Evolutionary conservation across 2,888 invertebrate genomes (phyloP).

Genomic region (Tortrix viridana): DNA sequence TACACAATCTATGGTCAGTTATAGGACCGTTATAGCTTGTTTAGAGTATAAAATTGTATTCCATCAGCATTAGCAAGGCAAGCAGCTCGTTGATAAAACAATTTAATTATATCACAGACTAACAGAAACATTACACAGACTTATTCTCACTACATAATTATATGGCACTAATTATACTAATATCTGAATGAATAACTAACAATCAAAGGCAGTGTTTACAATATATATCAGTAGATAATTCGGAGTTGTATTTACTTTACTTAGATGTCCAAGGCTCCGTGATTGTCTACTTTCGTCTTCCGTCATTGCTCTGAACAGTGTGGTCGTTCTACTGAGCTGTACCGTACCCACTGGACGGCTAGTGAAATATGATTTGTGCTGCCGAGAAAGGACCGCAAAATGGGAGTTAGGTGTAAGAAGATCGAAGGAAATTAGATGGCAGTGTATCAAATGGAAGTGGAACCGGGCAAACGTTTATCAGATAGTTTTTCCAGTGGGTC

Average conservation of each 20-base stretch:
- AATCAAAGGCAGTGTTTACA: constrained; percentile 64
- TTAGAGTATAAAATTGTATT: constrained; percentile 10
- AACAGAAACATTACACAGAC: constrained; percentile 70
- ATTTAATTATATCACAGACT: constrained; percentile 79
- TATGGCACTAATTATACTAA: constrained; percentile 79
- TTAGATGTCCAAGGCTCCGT: constrained; percentile 6
- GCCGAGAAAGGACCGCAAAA: too few relatives aligned
- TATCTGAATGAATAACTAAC: constrained; percentile 60
- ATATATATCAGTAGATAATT: constrained; percentile 39
- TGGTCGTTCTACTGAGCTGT: too few relatives aligned
- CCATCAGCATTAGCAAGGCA: constrained; percentile 63
- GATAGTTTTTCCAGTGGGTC: background rate
- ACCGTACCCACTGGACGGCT: too few relatives aligned
- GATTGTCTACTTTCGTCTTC: background rate
- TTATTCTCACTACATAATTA: constrained; percentile 67
- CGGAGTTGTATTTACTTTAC: constrained; percentile 3
- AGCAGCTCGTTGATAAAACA: constrained; percentile 67
- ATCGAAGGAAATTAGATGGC: background rate
- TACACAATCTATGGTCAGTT: constrained; percentile 8
- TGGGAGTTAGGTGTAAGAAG: background rate
- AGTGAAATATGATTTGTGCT: too few relatives aligned
- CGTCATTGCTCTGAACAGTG: too few relatives aligned
- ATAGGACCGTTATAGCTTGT: background rate
- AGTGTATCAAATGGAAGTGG: background rate
- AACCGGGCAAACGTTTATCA: too few relatives aligned